phyloP scores from a whole-genome alignment of 2,888 invertebrate species.

The Drosophila conformis region DNA sequence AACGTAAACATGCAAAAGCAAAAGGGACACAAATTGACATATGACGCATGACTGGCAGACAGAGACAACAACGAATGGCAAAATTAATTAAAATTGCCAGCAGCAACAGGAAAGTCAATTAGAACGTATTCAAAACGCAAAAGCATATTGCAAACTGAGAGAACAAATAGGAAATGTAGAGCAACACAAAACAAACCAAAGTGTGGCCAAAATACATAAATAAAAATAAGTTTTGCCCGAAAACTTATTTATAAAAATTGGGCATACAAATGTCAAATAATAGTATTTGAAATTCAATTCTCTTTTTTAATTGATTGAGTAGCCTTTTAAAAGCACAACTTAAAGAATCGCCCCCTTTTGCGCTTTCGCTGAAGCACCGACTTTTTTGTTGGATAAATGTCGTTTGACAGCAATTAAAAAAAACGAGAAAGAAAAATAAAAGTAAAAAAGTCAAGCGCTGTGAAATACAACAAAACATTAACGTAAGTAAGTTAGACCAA shows the following conservation, averaged over 20 bases:
- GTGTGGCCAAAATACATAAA: background rate
- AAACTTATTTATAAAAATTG: background rate
- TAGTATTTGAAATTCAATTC: background rate
- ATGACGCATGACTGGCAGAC: conserved; percentile 22
- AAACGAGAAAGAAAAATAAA: background rate
- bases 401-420: conserved; percentile 9
- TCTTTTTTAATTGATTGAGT: background rate
- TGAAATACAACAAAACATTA: conserved; percentile 13
- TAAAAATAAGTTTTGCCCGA: background rate
- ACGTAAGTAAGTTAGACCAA: conserved; percentile 34
- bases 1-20: conserved; percentile 53
- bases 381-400: conserved; percentile 1
- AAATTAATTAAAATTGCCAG: conserved; percentile 54
- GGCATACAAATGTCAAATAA: background rate
- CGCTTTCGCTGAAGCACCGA: background rate
- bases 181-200: background rate
- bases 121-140: conserved; percentile 31
- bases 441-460: conserved; percentile 2
- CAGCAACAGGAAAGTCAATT: conserved; percentile 45
- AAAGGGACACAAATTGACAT: conserved; percentile 34
- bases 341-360: background rate
- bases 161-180: background rate
- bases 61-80: conserved; percentile 13
- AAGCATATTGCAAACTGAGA: background rate
- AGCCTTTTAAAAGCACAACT: conserved; percentile 1